phyloP scores from a whole-genome alignment of 2,888 invertebrate species.

The Iselma pallidipennis region DNA sequence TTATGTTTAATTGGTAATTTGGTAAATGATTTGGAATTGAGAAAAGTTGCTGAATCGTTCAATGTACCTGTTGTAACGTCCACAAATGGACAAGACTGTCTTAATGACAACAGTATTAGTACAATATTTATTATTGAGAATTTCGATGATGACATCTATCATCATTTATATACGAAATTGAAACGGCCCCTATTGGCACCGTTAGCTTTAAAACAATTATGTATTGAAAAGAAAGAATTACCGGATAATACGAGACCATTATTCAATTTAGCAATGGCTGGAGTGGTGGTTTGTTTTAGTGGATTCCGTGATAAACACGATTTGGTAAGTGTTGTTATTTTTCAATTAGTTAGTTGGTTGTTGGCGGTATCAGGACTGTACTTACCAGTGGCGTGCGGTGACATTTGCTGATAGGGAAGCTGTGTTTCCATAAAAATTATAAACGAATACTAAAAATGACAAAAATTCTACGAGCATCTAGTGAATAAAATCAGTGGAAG shows the following conservation, averaged over 20 bases:
- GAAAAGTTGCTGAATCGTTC: constrained; percentile 65
- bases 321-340: constrained; percentile 66
- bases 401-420: too few species aligned
- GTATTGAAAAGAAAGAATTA: constrained; percentile 69
- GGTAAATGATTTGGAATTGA: constrained; percentile 59
- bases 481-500: too few species aligned
- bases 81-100: constrained; percentile 64
- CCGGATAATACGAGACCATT: constrained; percentile 79
- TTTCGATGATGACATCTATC: constrained; percentile 74
- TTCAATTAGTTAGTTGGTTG: constrained; percentile 18
- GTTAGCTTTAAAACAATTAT: constrained; percentile 76
- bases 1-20: constrained; percentile 67
- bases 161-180: constrained; percentile 64
- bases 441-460: too few species aligned
- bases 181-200: constrained; percentile 79
- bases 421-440: too few species aligned
- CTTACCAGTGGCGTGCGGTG: too few species aligned
- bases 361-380: too few species aligned
- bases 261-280: constrained; percentile 86
- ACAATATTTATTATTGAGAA: constrained; percentile 74
- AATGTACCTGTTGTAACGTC: constrained; percentile 67
- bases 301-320: constrained; percentile 90
- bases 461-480: too few species aligned
- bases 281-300: constrained; percentile 88
- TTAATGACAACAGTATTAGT: constrained; percentile 63